Evolutionary conservation across 2,113 vertebrate species (phyloP).

Genomic region (Neotragus moschatus): DNA sequence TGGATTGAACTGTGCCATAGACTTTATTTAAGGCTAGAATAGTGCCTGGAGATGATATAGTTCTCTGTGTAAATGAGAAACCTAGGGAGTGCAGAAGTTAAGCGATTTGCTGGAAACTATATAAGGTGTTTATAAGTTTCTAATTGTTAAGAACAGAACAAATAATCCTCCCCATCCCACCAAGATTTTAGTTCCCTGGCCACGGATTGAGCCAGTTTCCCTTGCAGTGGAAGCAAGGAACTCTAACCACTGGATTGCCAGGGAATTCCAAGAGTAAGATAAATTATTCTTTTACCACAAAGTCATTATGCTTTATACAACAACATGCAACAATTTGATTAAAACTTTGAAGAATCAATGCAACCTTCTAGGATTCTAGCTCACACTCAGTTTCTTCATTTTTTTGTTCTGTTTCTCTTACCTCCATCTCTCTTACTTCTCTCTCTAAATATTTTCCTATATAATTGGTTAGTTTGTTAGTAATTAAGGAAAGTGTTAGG

Average conservation of each 20-base stretch:
- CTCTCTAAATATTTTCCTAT: neutral
- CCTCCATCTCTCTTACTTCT: neutral
- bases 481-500: neutral
- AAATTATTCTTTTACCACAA: neutral
- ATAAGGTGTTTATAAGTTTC: neutral
- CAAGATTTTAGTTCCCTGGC: neutral
- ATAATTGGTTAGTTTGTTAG: neutral
- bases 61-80: constrained; percentile 1
- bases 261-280: neutral
- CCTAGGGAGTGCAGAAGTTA: neutral
- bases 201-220: neutral
- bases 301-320: neutral
- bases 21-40: neutral
- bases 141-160: neutral
- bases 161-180: neutral
- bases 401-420: neutral
- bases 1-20: neutral
- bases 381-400: neutral
- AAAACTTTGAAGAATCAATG: neutral
- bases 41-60: neutral
- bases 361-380: neutral
- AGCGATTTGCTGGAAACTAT: neutral
- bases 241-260: neutral
- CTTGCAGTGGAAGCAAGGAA: neutral
- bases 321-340: neutral